Evolutionary conservation across 2,797 vertebrate genomes (phyloP).

Genomic region (Protonibea diacanthus): DNA sequence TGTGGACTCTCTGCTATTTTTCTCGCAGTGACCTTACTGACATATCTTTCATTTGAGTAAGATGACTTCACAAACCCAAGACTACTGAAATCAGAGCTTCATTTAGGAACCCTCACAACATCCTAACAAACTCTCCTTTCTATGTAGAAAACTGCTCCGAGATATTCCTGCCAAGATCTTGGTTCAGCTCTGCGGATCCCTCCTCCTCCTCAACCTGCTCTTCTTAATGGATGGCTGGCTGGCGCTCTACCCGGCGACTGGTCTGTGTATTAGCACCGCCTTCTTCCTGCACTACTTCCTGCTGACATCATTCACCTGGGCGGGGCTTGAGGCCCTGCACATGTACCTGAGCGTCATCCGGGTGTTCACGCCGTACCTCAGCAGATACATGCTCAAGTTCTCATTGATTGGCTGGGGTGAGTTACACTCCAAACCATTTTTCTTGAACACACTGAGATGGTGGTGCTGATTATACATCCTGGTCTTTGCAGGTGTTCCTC

Average conservation of each 20-base stretch:
- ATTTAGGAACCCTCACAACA: neutral
- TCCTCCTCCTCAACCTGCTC: slow-evolving; percentile 92
- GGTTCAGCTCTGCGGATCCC: slow-evolving; percentile 92
- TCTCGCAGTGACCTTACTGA: slow-evolving; percentile 90
- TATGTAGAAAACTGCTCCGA: slow-evolving; percentile 91
- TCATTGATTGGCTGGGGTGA: slow-evolving; percentile 95
- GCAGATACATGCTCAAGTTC: slow-evolving; percentile 96
- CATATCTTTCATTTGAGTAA: slow-evolving; percentile 75
- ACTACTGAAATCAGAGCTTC: neutral
- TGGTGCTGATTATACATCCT: neutral
- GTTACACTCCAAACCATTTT: slow-evolving; percentile 54
- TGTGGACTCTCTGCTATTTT: slow-evolving; percentile 95
- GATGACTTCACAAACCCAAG: slow-evolving; percentile 8
- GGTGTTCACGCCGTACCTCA: slow-evolving; percentile 95
- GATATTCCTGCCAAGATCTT: slow-evolving; percentile 98
- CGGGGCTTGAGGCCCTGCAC: slow-evolving; percentile 96
- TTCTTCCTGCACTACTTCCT: slow-evolving; percentile 97
- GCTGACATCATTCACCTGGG: slow-evolving; percentile 96
- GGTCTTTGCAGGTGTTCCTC: slow-evolving; percentile 88
- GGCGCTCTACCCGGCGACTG: slow-evolving; percentile 80
- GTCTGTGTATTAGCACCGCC: slow-evolving; percentile 92
- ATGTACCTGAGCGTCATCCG: slow-evolving; percentile 96
- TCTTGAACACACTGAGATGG: neutral
- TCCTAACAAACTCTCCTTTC: slow-evolving; percentile 22
- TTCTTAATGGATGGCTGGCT: slow-evolving; percentile 95